Percentiles rank a stretch among this genome's conserved stretches.
Conservation (phyloP, 2,888 invertebrate genomes). For the Heliconius aoede region DNA sequence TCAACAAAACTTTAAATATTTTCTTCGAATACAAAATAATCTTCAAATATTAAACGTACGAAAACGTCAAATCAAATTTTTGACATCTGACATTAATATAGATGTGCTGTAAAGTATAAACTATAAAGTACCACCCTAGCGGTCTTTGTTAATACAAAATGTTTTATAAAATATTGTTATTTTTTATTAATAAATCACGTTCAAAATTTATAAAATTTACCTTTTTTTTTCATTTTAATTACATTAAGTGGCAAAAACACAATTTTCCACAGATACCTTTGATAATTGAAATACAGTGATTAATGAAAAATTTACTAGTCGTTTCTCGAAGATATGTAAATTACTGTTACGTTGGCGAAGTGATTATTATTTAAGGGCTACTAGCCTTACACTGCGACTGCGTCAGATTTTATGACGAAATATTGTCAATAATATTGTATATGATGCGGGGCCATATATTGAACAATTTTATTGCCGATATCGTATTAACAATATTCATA, state of each 20-base stretch:
- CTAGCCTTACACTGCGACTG: no score
- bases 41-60: slow-evolving; percentile 37
- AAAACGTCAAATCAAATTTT: slow-evolving; percentile 29
- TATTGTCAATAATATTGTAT: no score
- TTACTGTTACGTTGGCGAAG: not conserved
- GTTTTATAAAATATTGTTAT: not conserved
- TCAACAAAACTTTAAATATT: not conserved
- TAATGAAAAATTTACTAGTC: not conserved
- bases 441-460: no score
- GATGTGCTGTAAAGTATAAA: not conserved
- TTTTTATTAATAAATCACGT: not conserved
- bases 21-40: slow-evolving; percentile 5
- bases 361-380: no score
- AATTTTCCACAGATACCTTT: no score
- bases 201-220: not conserved
- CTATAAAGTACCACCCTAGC: not conserved
- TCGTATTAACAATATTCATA: no score
- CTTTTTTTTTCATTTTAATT: no score
- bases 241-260: no score
- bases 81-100: slow-evolving; percentile 1
- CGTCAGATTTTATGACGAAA: no score
- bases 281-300: not conserved
- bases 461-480: no score
- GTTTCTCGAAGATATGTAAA: not conserved
- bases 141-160: not conserved